Base-by-base conservation (phyloP, 2,888 invertebrate species). In the Cenopis cana region DNA sequence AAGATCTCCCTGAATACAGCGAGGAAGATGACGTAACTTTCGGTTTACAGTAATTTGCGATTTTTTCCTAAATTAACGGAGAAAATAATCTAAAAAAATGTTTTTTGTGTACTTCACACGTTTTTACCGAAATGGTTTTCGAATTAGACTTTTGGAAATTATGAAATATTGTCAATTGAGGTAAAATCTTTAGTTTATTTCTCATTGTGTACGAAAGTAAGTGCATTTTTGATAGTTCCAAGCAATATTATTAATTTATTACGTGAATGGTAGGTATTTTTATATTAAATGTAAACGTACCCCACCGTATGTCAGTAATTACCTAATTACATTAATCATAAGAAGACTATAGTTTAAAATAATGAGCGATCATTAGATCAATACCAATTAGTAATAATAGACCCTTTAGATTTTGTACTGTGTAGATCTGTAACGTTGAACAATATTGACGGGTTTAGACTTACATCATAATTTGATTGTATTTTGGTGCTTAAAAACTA, bases 401-500 rank as follows among this genome's bases (percentile, higher is more conserved):
- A 61, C 55, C 55, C 67, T 38, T 73, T 73, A 68, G 62, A 73
- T 68, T 68, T 68, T 71, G 62, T 70, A 70, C 62, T 46, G 62
- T 67, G 49, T 56, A 55, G 59, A 52, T 17, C n/a, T 49, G 38
- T 56, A 61, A 33, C 24, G 49, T 46, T 59, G 17, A 52, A 65
- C 52, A 29, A 46, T 41, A 17, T 49, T 49, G 41, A 33, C 29
- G 17, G 49, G 36, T 55, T 49, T 49, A 36, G 18, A 69, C 33
- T 55, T 0, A 54, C 41, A 17, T 60, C 14, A 8, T 20, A 55
- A 18, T 17, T 50, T 10, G 10, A 6, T 14, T 18, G 38, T 3
- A 57, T 18, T 14, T 20, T 41, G 20, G 41, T 59, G 14, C 41
- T 59, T 8, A 9, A 38, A 14, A 46, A 20, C 11, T 17, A 0